Conservation (phyloP, 2,113 vertebrate species). For the Oreochromis aureus region DNA sequence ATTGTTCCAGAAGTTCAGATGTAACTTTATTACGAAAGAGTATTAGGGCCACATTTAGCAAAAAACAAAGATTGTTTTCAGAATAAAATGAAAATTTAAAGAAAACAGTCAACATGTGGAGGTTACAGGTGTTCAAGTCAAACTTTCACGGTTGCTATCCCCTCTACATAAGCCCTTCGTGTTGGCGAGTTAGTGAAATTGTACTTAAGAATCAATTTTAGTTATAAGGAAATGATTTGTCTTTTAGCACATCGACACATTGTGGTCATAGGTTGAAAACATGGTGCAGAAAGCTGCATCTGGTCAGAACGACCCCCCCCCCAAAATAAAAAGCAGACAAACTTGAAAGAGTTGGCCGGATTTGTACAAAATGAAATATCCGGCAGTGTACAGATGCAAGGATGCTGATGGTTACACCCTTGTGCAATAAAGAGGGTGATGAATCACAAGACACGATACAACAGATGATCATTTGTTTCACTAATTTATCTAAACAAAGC, state of each 20-base stretch:
- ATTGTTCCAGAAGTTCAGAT: not conserved
- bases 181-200: too few relatives aligned
- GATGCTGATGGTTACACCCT: not conserved
- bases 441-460: not conserved
- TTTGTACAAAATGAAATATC: not conserved
- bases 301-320: not conserved
- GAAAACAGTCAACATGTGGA: not conserved
- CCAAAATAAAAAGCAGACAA: too few relatives aligned
- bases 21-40: not conserved
- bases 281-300: not conserved
- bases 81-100: not conserved
- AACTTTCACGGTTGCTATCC: too few relatives aligned
- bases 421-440: not conserved
- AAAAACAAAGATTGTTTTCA: accelerated
- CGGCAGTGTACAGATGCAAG: not conserved
- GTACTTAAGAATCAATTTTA: too few relatives aligned
- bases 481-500: not conserved
- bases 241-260: not conserved
- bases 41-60: not conserved
- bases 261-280: not conserved
- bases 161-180: too few relatives aligned
- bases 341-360: not conserved
- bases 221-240: too few relatives aligned
- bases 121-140: too few relatives aligned
- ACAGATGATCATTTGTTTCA: not conserved